A percentile compares a stretch with the other conserved stretches of the same genome.
phyloP scores from a whole-genome alignment of 2,113 vertebrate species.

The Myrmecobius fasciatus region DNA sequence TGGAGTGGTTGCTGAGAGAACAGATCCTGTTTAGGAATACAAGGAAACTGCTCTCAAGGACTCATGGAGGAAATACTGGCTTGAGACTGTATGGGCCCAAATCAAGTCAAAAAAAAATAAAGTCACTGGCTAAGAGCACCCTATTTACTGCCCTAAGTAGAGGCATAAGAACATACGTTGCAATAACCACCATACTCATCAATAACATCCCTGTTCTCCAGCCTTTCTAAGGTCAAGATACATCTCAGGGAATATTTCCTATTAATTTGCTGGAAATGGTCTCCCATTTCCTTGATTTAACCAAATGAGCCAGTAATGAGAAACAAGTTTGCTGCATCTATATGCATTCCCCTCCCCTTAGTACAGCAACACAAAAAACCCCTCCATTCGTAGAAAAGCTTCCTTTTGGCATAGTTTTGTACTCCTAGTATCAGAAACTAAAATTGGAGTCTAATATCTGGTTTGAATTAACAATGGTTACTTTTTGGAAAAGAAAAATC shows the following conservation, averaged over 20 bases:
- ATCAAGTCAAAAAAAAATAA: neutral
- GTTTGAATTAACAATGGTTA: slow-evolving; percentile 26
- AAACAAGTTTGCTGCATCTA: neutral
- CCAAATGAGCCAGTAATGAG: neutral
- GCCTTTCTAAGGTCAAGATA: neutral
- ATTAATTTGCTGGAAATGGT: neutral
- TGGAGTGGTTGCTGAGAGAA: slow-evolving; percentile 11
- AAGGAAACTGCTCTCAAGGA: slow-evolving; percentile 7
- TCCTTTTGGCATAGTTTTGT: neutral
- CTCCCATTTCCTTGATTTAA: neutral
- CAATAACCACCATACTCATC: accelerated
- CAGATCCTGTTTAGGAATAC: slow-evolving; percentile 47
- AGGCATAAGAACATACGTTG: neutral
- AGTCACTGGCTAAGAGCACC: neutral
- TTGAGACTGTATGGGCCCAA: slow-evolving; percentile 1
- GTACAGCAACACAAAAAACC: slow-evolving; percentile 40
- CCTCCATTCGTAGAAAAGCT: neutral
- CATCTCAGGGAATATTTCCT: neutral
- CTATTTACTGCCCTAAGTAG: accelerated
- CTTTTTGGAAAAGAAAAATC: slow-evolving; percentile 28
- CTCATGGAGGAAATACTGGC: neutral
- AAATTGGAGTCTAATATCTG: slow-evolving; percentile 13
- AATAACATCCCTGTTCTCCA: neutral
- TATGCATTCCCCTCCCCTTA: neutral
- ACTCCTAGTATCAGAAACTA: slow-evolving; percentile 3